Base-by-base conservation (phyloP, 1,140 invertebrate genomes). In the Orussus abietinus region DNA sequence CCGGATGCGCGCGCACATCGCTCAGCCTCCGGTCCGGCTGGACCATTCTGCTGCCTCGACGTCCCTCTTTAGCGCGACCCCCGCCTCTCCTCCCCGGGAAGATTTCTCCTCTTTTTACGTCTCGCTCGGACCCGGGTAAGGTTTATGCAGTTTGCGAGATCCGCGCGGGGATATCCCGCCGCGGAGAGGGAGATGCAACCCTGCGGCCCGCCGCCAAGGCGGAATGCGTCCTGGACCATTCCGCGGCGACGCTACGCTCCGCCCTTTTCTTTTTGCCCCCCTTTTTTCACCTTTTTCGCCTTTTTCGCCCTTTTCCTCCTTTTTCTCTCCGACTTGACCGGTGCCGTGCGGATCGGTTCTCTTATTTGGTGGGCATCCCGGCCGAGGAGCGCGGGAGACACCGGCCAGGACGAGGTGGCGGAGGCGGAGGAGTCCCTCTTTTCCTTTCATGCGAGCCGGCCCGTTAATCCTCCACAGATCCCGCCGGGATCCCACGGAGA, bases 381-480 rank as follows among this genome's bases (percentile, higher is more conserved):
- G 44, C 37, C 41, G 41, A 44, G 12, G 15, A 37, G 20, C 38
- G 34, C 35, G 33, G 35, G 38, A 22, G 32, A 47, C 37, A 37
- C 14, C 29, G 40, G 30, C n/a, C n/a, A 21, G 34, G 20, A 31
- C 29, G 19, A 35, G 14, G 26, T 17, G 19, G 13, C 18, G 32
- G 32, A 22, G 39, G 45, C 9, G 10, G 19, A 28, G 5, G 35
- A 20, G 34, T 17, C 28, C 33, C 21, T 44, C 55, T 59, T 49
- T 53, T 53, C 48, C 66, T 74, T 72, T 74, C 68, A 71, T 65
- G 62, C 61, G 50, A 61, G 69, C 70, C 71, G 71, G 68, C 67
- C 68, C 65, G 69, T 72, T 71, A 72, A 73, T 71, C 69, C 70
- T 72, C 55, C 53, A 57, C 56, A 62, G 62, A 72, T 70, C 66